These are phyloP conservation scores for Austrolebias charrua DNA, from an alignment of 2,797 vertebrate genomes.

Conservation along the genomic window DNA sequence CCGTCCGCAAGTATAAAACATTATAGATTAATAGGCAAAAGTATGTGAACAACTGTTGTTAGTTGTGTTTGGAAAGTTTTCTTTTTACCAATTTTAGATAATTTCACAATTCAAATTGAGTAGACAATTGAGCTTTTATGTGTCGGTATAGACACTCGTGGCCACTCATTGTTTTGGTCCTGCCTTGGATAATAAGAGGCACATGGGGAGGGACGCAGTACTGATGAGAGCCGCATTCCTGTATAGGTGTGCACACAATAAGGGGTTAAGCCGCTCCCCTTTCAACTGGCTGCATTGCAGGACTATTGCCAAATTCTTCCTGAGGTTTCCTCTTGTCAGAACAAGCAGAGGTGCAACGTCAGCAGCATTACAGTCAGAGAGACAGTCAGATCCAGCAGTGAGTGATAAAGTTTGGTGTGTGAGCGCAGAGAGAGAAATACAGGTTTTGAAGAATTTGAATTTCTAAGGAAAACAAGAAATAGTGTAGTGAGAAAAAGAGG, in stretches of 20 bases:
- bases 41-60: background rate
- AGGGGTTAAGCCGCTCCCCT: conserved; percentile 75
- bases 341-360: conserved; percentile 76
- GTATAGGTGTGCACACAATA: conserved; percentile 69
- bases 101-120: too few relatives aligned
- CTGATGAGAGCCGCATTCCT: conserved; percentile 76
- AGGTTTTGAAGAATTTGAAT: conserved; percentile 50
- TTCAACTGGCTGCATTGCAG: conserved; percentile 71
- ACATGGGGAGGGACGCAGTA: conserved; percentile 26
- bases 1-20: background rate
- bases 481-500: conserved; percentile 38
- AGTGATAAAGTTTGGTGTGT: conserved; percentile 10
- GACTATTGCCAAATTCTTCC: conserved; percentile 82
- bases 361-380: conserved; percentile 63
- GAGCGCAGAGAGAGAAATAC: conserved; percentile 23
- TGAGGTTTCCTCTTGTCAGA: conserved; percentile 80
- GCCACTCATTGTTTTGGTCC: conserved; percentile 43
- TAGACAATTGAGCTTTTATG: background rate
- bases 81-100: background rate
- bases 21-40: background rate
- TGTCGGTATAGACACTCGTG: conserved; percentile 28
- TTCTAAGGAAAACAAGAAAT: conserved; percentile 46
- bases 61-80: background rate
- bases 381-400: conserved; percentile 27
- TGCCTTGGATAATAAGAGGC: conserved; percentile 27